Base-by-base conservation (phyloP, 2,797 vertebrate genomes). In the Poecilia wingei region DNA sequence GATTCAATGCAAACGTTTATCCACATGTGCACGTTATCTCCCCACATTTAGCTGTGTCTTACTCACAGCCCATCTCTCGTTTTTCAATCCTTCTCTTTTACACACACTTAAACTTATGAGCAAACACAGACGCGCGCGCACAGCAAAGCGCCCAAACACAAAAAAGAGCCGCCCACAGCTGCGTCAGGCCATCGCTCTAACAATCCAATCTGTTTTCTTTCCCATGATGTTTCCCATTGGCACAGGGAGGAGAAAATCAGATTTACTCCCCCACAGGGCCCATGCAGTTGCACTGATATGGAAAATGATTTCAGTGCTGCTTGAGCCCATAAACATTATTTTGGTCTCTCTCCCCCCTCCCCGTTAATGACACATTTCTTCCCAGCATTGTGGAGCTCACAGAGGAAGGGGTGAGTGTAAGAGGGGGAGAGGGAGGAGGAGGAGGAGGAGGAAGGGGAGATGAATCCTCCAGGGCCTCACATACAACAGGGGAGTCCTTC, bases 171-270 rank as follows among this genome's bases (percentile, higher is more conserved):
- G 92, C 95, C 93, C 93, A 94, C 94, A 94, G 95, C 94, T 94
- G 93, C 79, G 86, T 93, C 92, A 94, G 94, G 92, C 93, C 91
- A 91, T 94, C 91, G 91, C 89, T 92, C 90, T 87, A 91, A 95
- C 94, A 94, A 94, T 95, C 93, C 94, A 94, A 94, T 94, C 93
- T 95, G 93, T 94, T 95, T 94, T 94, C 92, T 94, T 95, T 95
- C 95, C 94, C 95, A 96, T 95, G 93, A 95, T 95, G 94, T 94
- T 94, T 95, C 93, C 93, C 94, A 95, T 94, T 95, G 94, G 95
- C 94, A 95, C 93, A 84, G 82, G 84, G 89, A 92, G 88, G 87
- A 95, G 93, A 94, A 95, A 94, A 95, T 94, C 93, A 77, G 92
- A 95, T 94, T 93, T 95, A 93, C 92, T 94, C 92, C 93, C 94